Percentiles rank a stretch among this genome's conserved stretches.
Conservation (phyloP, 2,113 vertebrate species). For the Ailurus styani region DNA sequence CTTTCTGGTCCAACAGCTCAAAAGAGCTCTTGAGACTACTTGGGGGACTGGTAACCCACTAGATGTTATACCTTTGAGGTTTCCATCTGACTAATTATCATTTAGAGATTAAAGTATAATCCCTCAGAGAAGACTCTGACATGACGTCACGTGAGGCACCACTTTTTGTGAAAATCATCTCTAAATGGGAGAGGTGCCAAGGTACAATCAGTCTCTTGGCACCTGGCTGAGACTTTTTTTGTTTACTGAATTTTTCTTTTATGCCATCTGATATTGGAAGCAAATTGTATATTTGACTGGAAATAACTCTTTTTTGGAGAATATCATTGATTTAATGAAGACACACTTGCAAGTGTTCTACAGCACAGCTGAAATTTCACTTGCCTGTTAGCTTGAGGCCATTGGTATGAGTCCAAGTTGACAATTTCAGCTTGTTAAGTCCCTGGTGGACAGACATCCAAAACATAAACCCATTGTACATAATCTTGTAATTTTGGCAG, state of each 20-base stretch:
- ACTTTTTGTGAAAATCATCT: constrained; percentile 50
- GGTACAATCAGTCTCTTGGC: background rate
- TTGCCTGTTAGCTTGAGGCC: constrained; percentile 70
- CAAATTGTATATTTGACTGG: constrained; percentile 46
- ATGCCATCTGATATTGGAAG: background rate
- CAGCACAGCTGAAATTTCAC: constrained; percentile 48
- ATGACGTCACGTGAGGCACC: background rate
- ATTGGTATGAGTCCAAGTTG: constrained; percentile 63
- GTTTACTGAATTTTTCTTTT: background rate
- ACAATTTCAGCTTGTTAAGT: constrained; percentile 58
- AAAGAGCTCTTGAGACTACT: background rate
- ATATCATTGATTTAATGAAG: constrained; percentile 52
- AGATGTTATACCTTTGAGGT: constrained; percentile 57
- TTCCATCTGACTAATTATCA: constrained; percentile 60
- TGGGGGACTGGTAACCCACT: constrained; percentile 56
- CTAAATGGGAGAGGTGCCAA: constrained; percentile 13
- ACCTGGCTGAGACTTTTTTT: background rate
- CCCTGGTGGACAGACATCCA: background rate
- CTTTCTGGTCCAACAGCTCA: constrained; percentile 56
- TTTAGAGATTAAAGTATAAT: constrained; percentile 69
- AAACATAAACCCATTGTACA: background rate
- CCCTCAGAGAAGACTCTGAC: constrained; percentile 37
- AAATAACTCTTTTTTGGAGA: constrained; percentile 55
- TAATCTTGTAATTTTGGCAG: constrained; percentile 54
- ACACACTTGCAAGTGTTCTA: constrained; percentile 30